Conservation (phyloP, 2,888 invertebrate genomes). For the Phyllotreta striolata region DNA sequence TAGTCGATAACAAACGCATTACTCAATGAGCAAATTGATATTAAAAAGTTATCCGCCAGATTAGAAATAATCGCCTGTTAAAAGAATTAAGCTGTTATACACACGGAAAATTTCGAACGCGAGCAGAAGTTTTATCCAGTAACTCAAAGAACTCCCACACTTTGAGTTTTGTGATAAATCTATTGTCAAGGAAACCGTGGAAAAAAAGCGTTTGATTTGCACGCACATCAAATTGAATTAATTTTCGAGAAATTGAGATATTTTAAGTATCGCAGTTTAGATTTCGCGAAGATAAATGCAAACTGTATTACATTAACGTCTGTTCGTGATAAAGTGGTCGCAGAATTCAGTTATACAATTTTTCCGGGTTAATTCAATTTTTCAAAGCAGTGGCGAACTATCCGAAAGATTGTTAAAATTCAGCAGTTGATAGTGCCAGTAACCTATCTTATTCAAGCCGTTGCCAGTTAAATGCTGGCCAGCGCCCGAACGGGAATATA, state of each 20-base stretch:
- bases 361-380: slow-evolving; percentile 25
- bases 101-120: slow-evolving; percentile 1
- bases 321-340: too few species aligned
- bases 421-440: slow-evolving; percentile 47
- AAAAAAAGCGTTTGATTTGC: slow-evolving; percentile 9
- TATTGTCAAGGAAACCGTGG: background rate
- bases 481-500: slow-evolving; percentile 50
- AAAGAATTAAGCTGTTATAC: background rate
- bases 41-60: background rate
- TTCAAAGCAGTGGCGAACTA: slow-evolving; percentile 34
- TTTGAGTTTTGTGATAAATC: slow-evolving; percentile 7
- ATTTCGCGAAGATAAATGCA: too few species aligned
- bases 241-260: too few species aligned
- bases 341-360: too few species aligned
- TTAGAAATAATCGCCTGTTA: background rate
- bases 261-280: too few species aligned
- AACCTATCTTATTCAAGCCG: slow-evolving; percentile 51
- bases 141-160: background rate
- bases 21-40: too few species aligned
- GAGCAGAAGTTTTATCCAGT: background rate
- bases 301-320: too few species aligned
- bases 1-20: too few species aligned
- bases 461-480: slow-evolving; percentile 49
- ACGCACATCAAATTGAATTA: background rate
- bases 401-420: slow-evolving; percentile 51